Evolutionary conservation across 2,113 vertebrate genomes (phyloP).

Genomic region (Peromyscus maniculatus): DNA sequence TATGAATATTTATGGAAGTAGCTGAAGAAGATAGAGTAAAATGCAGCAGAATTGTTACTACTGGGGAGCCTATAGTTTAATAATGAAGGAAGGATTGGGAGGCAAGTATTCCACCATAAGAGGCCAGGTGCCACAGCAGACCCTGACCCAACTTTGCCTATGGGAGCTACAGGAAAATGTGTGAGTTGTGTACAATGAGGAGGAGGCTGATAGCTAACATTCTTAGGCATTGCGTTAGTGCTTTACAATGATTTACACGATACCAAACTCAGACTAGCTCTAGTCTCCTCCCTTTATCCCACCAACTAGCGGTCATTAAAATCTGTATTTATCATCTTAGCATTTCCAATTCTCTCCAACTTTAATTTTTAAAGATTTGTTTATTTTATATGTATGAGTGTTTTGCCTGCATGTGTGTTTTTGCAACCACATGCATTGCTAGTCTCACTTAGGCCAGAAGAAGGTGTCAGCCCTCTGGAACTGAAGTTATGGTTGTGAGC

Average conservation of each 20-base stretch:
- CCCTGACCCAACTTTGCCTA: not conserved
- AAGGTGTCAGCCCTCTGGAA: not conserved
- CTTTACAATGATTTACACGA: not conserved
- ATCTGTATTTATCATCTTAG: not conserved
- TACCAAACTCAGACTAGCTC: not conserved
- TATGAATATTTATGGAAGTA: conserved; percentile 1
- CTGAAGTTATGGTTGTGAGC: not conserved
- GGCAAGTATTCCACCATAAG: not conserved
- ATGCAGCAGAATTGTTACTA: not conserved
- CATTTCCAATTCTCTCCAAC: not conserved
- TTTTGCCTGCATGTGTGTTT: not conserved
- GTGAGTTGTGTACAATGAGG: not conserved
- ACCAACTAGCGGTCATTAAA: not conserved
- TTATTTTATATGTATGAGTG: not conserved
- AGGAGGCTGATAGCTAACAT: not conserved
- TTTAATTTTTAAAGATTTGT: not conserved
- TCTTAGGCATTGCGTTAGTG: not conserved
- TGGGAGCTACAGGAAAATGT: not conserved
- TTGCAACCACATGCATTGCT: not conserved
- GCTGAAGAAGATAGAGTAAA: not conserved
- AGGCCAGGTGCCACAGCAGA: not conserved
- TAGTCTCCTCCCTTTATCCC: not conserved
- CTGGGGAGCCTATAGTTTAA: not conserved
- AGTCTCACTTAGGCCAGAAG: not conserved
- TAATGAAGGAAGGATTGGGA: not conserved